Conservation (phyloP, 2,797 vertebrate genomes). For the Echiichthys vipera region DNA sequence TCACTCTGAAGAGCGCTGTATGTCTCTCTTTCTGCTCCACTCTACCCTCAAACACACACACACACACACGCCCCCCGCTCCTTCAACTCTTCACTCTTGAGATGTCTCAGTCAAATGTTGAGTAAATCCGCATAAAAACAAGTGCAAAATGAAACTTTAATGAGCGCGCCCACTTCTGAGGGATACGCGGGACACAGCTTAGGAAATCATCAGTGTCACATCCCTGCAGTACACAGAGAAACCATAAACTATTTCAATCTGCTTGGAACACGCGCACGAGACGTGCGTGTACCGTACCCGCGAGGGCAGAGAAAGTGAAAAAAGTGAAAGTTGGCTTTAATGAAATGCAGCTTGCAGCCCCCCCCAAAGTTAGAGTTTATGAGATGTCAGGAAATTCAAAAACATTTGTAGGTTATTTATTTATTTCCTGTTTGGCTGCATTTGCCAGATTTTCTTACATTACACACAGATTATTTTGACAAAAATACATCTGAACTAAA, state of each 20-base stretch:
- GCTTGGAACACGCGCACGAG: slow-evolving; percentile 7
- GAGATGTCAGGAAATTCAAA: background rate
- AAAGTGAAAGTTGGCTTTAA: slow-evolving; percentile 44
- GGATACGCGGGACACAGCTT: slow-evolving; percentile 72
- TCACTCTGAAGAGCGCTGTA: slow-evolving; percentile 58
- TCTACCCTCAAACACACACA: slow-evolving; percentile 30
- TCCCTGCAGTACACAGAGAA: slow-evolving; percentile 44
- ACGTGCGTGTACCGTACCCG: slow-evolving; percentile 2
- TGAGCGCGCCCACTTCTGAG: slow-evolving; percentile 69
- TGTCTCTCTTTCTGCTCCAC: slow-evolving; percentile 59
- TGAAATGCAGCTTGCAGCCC: slow-evolving; percentile 23
- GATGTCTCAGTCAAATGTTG: slow-evolving; percentile 80
- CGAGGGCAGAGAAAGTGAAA: slow-evolving; percentile 30
- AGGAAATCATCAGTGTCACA: slow-evolving; percentile 75
- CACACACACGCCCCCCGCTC: slow-evolving; percentile 26
- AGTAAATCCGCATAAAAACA: slow-evolving; percentile 75
- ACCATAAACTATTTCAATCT: slow-evolving; percentile 47
- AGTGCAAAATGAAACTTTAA: slow-evolving; percentile 82
- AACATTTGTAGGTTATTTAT: slow-evolving; percentile 8
- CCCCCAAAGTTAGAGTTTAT: slow-evolving; percentile 22
- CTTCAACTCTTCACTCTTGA: slow-evolving; percentile 76
- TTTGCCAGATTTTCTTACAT: background rate
- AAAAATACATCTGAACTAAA: background rate
- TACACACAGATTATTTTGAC: background rate
- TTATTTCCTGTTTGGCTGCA: background rate